These are phyloP conservation scores for Drosophila gaucha DNA, from an alignment of 2,888 invertebrate genomes.

Conservation along the genomic window DNA sequence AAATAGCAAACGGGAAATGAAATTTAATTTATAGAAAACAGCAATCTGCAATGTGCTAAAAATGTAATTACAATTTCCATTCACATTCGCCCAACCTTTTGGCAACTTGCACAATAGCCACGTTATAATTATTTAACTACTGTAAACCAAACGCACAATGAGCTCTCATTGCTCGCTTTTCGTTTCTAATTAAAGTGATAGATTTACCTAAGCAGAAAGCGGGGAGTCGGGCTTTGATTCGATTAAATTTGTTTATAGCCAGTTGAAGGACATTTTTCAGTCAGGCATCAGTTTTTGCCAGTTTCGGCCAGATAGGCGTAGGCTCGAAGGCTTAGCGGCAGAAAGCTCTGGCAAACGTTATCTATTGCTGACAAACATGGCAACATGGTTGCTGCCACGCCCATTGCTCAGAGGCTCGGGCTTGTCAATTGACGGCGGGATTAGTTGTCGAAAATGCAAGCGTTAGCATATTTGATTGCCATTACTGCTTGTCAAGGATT, in stretches of 20 bases:
- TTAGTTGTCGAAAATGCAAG: slow-evolving; percentile 71
- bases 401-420: slow-evolving; percentile 26
- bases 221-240: slow-evolving; percentile 33
- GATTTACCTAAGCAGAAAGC: slow-evolving; percentile 49
- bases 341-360: slow-evolving; percentile 29
- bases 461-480: slow-evolving; percentile 79
- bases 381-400: slow-evolving; percentile 30
- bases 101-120: slow-evolving; percentile 50
- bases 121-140: slow-evolving; percentile 64
- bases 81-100: slow-evolving; percentile 57
- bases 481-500: slow-evolving; percentile 79
- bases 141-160: slow-evolving; percentile 40
- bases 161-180: neutral
- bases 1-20: slow-evolving; percentile 62
- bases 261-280: slow-evolving; percentile 57
- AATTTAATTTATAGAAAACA: slow-evolving; percentile 78
- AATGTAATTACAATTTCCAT: slow-evolving; percentile 78
- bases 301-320: slow-evolving; percentile 50
- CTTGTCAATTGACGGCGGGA: slow-evolving; percentile 66
- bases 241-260: slow-evolving; percentile 61
- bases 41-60: slow-evolving; percentile 73
- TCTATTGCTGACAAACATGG: slow-evolving; percentile 24
- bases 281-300: slow-evolving; percentile 26
- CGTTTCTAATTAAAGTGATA: slow-evolving; percentile 72
- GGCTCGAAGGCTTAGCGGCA: slow-evolving; percentile 52